Evolutionary conservation across 2,888 invertebrate species (phyloP), one percentile per base, ranked within the genome.

Genomic region (Oscheius onirici): DNA sequence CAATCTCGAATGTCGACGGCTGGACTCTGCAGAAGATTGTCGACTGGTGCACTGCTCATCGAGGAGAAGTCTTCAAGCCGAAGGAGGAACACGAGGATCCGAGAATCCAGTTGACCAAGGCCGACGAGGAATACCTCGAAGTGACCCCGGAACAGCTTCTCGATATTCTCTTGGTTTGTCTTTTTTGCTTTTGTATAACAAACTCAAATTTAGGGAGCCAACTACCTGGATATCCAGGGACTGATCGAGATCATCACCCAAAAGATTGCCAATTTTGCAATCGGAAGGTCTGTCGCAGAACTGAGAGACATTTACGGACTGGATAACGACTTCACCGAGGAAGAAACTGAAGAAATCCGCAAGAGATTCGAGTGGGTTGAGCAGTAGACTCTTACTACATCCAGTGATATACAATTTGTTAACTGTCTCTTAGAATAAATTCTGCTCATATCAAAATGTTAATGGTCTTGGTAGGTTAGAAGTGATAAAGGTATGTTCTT

Each of bases 161-260:
- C 8, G 41, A 58, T 24, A n/a, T 58, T 40, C 58, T 58, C 22
- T 22, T 58, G 41, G 58, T 58, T n/a, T n/a, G 20, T 57, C 5
- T 6, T 13, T 3, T 55, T 55, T 26, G n/a, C 8, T 26, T 55
- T 52, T 17, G 52, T 52, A n/a, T n/a, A n/a, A n/a, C 17, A 13
- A 17, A 49, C 8, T 20, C 52, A 8, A 20, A 22, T 20, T 26
- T 46, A 63, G 63, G 63, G 49, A 5, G 63, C 63, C 28, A 46
- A 49, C 63, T 63, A 63, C 26, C 46, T 63, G 10, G 63, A 63
- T 28, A 46, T 63, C 24, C 63, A 44, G 22, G 63, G 63, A 15
- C 13, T 63, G 46, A 46, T 46, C 17, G 63, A 63, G 22, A 63
- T 63, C 24, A 28, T 49, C 22, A 46, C 46, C 0, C 63, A 63